Evolutionary conservation across 2,888 invertebrate genomes (phyloP), one percentile per base, ranked within the genome.

Genomic region (Erpobdella octoculata): DNA sequence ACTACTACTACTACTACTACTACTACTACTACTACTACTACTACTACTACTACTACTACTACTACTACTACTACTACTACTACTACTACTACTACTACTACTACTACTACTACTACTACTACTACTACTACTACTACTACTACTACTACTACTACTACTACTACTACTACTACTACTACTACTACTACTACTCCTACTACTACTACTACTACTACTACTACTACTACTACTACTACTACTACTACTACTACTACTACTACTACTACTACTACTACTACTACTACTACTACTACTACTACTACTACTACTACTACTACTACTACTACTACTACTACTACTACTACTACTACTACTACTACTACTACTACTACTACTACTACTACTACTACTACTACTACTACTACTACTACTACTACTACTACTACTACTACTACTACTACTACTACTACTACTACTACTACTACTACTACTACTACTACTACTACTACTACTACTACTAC

Each of bases 91-190:
- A 58, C 58, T 58, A 58, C 58, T 58, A 58, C 58, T 58, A 58
- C 58, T 58, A 6, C 58, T 58, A 58, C 5, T 58, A 58, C 58
- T 58, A 58, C 58, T 58, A 58, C 58, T 58, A 58, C 58, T 58
- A 58, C 58, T 58, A 58, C 58, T 58, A 18, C 58, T 58, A 58
- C 58, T 58, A 58, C 58, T 58, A 58, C 58, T 58, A 58, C 58
- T 58, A 58, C 58, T 58, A 58, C 58, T 58, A 58, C 58, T 58
- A 58, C 58, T 58, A 58, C 58, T 58, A 58, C 58, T 58, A 58
- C 58, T 58, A 58, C 6, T 58, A 58, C 58, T 58, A 58, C 58
- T n/a, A n/a, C n/a, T n/a, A n/a, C n/a, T n/a, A n/a, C n/a, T n/a
- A n/a, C n/a, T n/a, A n/a, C n/a, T n/a, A n/a, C n/a, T n/a, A n/a